Conservation (phyloP, 2,888 invertebrate species). For the Flexamia atlantica region DNA sequence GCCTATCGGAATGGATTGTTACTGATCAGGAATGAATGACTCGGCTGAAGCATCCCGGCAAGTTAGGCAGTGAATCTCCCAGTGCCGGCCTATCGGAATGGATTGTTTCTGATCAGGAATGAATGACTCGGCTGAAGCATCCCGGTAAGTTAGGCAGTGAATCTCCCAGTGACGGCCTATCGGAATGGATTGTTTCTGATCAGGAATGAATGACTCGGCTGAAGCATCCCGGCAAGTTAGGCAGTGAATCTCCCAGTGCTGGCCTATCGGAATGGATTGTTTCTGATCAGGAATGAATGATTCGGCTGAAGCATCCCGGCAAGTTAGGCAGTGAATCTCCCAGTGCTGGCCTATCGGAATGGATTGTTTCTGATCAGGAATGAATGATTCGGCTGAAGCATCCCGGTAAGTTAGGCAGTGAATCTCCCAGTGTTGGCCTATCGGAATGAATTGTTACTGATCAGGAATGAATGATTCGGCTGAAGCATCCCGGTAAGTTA, state of each 20-base stretch:
- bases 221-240: background rate
- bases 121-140: background rate
- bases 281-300: background rate
- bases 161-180: background rate
- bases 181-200: background rate
- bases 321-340: background rate
- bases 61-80: constrained; percentile 1
- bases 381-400: background rate
- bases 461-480: background rate
- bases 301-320: background rate
- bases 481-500: background rate
- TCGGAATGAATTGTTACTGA: background rate
- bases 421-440: background rate
- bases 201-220: background rate
- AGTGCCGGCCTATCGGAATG: background rate
- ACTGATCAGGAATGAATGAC: background rate
- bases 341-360: background rate
- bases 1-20: background rate
- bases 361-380: background rate
- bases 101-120: background rate
- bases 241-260: background rate
- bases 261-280: background rate
- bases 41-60: background rate
- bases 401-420: background rate
- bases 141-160: background rate